phyloP scores from a whole-genome alignment of 2,797 vertebrate genomes.

The Dryobates pubescens region DNA sequence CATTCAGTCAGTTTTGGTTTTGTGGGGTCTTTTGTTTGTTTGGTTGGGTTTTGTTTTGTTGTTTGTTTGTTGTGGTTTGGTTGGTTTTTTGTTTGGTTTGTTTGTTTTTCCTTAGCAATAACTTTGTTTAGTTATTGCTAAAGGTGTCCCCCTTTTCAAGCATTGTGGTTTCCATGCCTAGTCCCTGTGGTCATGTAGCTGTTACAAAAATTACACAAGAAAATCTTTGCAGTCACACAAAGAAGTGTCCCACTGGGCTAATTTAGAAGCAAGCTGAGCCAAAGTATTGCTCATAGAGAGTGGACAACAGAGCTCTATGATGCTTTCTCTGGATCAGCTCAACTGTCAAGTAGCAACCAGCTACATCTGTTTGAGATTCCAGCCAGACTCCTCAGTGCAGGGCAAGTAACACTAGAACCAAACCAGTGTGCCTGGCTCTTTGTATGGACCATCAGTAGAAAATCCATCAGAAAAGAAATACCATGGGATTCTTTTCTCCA shows the following conservation, averaged over 20 bases:
- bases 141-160: neutral
- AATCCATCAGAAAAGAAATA: neutral
- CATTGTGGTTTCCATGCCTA: neutral
- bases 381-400: neutral
- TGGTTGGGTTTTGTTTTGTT: accelerated
- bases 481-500: neutral
- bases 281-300: neutral
- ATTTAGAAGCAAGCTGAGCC: neutral
- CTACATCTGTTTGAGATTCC: neutral
- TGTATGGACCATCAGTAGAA: neutral
- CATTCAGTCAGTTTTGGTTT: neutral
- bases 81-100: neutral
- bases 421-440: neutral
- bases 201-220: neutral
- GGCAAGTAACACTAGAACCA: neutral
- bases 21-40: neutral
- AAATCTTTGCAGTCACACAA: neutral
- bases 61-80: neutral
- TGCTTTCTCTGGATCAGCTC: constrained; percentile 1
- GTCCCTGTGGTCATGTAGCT: neutral
- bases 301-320: neutral
- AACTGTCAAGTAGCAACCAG: neutral
- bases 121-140: neutral
- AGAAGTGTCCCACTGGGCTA: neutral
- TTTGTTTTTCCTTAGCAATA: accelerated